These are phyloP conservation scores for Temnothorax ravouxi DNA, from an alignment of 2,888 invertebrate genomes.

Conservation along the genomic window DNA sequence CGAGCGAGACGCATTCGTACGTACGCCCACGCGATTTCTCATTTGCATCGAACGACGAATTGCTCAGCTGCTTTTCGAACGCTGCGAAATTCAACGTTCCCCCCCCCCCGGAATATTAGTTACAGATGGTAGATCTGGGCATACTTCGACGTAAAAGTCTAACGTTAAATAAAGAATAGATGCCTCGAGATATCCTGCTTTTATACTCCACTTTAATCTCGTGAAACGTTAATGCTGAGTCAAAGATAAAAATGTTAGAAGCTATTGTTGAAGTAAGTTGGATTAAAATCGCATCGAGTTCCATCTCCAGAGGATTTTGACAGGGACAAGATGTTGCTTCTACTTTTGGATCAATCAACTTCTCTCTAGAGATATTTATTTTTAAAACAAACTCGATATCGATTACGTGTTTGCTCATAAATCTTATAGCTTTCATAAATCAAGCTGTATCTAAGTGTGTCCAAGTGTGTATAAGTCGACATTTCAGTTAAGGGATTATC, in stretches of 20 bases:
- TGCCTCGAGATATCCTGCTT: neutral
- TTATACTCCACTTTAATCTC: neutral
- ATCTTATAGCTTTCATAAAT: neutral
- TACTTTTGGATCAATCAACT: neutral
- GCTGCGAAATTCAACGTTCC: slow-evolving; percentile 24
- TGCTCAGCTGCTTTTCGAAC: slow-evolving; percentile 24
- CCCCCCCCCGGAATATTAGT: neutral
- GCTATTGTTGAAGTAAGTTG: neutral
- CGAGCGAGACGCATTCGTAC: slow-evolving; percentile 57
- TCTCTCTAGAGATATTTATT: neutral
- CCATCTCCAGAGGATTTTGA: neutral
- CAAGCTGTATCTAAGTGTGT: neutral
- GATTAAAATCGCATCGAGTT: neutral
- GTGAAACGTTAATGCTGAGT: neutral
- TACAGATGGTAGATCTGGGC: neutral
- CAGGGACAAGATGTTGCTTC: neutral
- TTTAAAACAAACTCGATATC: neutral
- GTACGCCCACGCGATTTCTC: slow-evolving; percentile 72
- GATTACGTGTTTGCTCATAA: neutral
- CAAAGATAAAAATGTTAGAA: neutral
- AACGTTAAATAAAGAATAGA: neutral
- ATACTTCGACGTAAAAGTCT: neutral
- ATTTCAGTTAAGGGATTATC: neutral
- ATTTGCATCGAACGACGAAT: slow-evolving; percentile 67
- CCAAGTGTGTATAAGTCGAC: neutral